Evolutionary conservation across 1,140 invertebrate species (phyloP), one percentile per base, ranked within the genome.

Genomic region (Teleogryllus occipitalis): DNA sequence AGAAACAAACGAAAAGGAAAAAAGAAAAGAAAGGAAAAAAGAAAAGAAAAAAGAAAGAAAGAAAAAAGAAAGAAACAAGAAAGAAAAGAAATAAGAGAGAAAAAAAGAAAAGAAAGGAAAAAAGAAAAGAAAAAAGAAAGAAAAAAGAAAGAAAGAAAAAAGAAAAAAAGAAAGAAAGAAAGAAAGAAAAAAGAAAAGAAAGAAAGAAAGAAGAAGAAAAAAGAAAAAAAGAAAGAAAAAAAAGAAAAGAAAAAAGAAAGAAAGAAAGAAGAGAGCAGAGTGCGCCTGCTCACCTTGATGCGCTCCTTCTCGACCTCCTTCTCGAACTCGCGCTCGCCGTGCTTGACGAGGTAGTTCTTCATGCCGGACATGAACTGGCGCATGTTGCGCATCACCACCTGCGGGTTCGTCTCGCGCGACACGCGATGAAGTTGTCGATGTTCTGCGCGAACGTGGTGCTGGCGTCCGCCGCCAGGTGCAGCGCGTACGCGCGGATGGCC

Each of bases 321-420:
- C 82, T 97, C 94, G 84, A 98, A 95, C 82, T 96, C 93, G 81
- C 93, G 91, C 84, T 98, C 96, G 4, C 96, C 96, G 83, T 97
- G 95, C 83, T 98, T 98, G 7, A 98, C 93, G 48, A 98, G 87
- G 85, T 98, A 98, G 84, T 98, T 98, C 85, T 98, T 98, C 91
- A 98, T 98, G 74, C 97, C 97, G 21, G 94, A 97, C 95, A 98
- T 97, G 84, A 98, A 98, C 85, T 98, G 97, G 5, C 97, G 91
- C 88, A 97, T 96, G 85, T 97, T 97, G 81, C 96, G 90, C 93
- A 97, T 96, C 15, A 97, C 94, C 73, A 95, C 89, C 83, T 95
- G 93, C 8, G 96, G 96, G 83, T 93, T 95, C 7, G 90, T 92
- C 84, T 98, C 96, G 75, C 93, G 93, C 2, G 95, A 95, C 83